phyloP scores from a whole-genome alignment of 2,797 vertebrate species.

The Scomberomorus guttatus region DNA sequence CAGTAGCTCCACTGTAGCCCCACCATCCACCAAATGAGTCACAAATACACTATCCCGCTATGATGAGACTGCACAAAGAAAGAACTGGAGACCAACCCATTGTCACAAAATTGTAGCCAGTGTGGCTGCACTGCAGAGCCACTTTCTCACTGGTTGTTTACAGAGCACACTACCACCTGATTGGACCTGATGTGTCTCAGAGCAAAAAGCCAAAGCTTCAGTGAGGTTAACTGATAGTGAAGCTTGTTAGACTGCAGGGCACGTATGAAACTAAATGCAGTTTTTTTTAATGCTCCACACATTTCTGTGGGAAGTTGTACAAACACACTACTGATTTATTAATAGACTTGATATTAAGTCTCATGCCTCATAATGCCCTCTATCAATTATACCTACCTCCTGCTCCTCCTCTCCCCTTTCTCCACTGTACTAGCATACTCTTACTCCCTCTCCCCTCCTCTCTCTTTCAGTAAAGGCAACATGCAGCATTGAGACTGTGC shows the following conservation, averaged over 20 bases:
- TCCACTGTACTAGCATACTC: not conserved
- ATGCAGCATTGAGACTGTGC: not conserved
- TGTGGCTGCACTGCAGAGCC: not conserved
- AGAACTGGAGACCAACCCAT: no score
- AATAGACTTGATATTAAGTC: constrained; percentile 38
- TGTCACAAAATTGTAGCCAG: not conserved
- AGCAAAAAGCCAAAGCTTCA: not conserved
- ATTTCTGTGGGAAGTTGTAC: not conserved
- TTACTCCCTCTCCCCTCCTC: not conserved
- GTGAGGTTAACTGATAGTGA: constrained; percentile 3
- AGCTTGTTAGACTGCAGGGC: not conserved
- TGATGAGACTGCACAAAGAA: no score
- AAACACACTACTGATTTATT: constrained; percentile 49
- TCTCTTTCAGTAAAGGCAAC: not conserved
- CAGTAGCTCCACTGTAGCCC: no score
- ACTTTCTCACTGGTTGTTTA: not conserved
- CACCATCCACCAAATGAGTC: no score
- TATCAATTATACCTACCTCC: constrained; percentile 29
- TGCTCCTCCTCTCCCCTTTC: not conserved
- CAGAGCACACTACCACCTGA: not conserved
- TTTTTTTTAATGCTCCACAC: constrained; percentile 12
- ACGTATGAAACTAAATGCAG: constrained; percentile 16
- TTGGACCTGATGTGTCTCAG: not conserved
- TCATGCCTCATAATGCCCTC: constrained; percentile 8
- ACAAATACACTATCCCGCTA: no score